Conservation (phyloP, 2,113 vertebrate species). For the Neodon shergylaensis region DNA sequence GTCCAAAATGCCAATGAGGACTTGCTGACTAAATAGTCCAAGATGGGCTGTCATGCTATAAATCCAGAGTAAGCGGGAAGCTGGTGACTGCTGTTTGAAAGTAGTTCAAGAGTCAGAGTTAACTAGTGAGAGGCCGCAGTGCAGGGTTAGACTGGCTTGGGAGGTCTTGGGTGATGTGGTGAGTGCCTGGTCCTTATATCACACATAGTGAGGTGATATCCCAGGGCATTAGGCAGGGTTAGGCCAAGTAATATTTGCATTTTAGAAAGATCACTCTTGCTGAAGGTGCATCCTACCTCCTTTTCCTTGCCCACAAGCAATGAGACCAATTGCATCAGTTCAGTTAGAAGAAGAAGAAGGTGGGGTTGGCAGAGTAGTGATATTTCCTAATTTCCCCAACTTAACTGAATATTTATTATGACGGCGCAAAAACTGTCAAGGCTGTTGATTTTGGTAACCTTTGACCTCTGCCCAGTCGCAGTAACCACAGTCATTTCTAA, state of each 20-base stretch:
- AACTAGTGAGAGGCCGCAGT: neutral
- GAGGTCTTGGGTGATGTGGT: neutral
- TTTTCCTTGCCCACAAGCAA: neutral
- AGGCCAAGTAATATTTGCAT: neutral
- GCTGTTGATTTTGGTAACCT: neutral
- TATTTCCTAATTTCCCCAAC: neutral
- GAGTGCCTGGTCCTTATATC: neutral
- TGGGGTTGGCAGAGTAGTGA: too few species aligned
- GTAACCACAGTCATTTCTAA: conserved; percentile 39
- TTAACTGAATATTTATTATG: neutral
- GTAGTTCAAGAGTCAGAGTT: neutral
- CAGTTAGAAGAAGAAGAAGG: neutral
- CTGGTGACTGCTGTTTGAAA: neutral
- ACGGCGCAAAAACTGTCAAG: neutral
- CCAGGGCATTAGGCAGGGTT: neutral
- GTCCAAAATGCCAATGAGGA: neutral
- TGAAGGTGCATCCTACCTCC: neutral
- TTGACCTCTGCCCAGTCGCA: neutral
- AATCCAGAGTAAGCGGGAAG: neutral
- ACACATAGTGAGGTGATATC: neutral
- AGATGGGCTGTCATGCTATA: neutral
- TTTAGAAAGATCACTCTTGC: neutral
- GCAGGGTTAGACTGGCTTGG: neutral
- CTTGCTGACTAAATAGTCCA: neutral
- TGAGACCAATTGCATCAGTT: neutral